Evolutionary conservation across 1,140 invertebrate species (phyloP).

Genomic region (Chelonus insularis): DNA sequence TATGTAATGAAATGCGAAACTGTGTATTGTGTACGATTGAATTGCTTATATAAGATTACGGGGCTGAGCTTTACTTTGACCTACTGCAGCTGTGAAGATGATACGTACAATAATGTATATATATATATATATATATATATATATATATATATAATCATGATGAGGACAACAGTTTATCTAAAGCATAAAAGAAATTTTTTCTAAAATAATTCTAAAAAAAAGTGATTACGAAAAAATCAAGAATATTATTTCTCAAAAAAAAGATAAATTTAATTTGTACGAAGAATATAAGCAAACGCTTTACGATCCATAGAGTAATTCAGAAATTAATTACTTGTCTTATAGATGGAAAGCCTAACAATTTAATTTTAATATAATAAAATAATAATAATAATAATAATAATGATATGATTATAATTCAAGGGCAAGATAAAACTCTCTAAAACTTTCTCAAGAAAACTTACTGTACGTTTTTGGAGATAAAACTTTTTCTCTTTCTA

Average conservation of each 20-base stretch:
- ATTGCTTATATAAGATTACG: slow-evolving; percentile 27
- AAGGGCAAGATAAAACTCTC: neutral
- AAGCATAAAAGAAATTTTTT: too few relatives aligned
- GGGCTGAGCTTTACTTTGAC: slow-evolving; percentile 25
- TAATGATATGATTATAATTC: neutral
- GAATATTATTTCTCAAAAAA: too few relatives aligned
- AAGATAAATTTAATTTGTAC: too few relatives aligned
- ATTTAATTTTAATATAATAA: neutral
- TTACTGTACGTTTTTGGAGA: slow-evolving; percentile 13
- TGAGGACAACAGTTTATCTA: neutral
- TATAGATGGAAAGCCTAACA: neutral
- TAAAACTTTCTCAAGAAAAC: too few relatives aligned
- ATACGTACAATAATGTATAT: too few relatives aligned
- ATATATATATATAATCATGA: too few relatives aligned
- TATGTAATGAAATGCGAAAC: slow-evolving; percentile 30
- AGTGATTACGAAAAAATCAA: too few relatives aligned
- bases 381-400: slow-evolving; percentile 10
- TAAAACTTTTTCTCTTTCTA: slow-evolving; percentile 2
- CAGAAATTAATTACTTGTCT: slow-evolving; percentile 6
- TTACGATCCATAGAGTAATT: slow-evolving; percentile 13
- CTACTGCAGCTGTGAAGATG: slow-evolving; percentile 22
- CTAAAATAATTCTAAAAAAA: too few relatives aligned
- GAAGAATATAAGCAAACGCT: neutral
- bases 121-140: too few relatives aligned
- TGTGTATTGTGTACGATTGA: slow-evolving; percentile 28